These are phyloP conservation scores for Mythimna loreyi DNA, from an alignment of 2,888 invertebrate genomes.

Conservation along the genomic window DNA sequence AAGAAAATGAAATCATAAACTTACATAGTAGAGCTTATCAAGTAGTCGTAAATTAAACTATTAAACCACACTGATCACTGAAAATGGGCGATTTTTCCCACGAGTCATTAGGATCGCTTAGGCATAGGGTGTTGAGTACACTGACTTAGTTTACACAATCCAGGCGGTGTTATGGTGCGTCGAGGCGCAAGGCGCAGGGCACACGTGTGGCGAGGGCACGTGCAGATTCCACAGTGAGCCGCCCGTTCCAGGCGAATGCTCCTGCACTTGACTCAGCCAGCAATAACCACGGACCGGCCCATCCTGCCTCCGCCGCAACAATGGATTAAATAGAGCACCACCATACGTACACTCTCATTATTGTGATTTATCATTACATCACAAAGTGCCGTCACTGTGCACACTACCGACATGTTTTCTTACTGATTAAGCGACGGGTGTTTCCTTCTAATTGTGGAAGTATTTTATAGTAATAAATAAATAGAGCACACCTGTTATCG, in stretches of 20 bases:
- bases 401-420: conserved; percentile 44
- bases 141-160: conserved; percentile 63
- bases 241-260: conserved; percentile 86
- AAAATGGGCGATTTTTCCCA: conserved; percentile 51
- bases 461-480: conserved; percentile 13
- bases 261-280: conserved; percentile 87
- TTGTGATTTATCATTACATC: conserved; percentile 53
- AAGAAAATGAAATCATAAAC: conserved; percentile 35
- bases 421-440: conserved; percentile 36
- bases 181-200: conserved; percentile 71
- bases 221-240: conserved; percentile 84
- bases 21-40: conserved; percentile 40
- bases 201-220: conserved; percentile 83
- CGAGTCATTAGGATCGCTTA: conserved; percentile 26
- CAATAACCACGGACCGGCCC: conserved; percentile 77
- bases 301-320: conserved; percentile 78
- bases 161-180: conserved; percentile 74
- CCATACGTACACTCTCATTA: conserved; percentile 57
- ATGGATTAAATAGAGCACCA: conserved; percentile 82
- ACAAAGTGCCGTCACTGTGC: conserved; percentile 33
- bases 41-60: conserved; percentile 22
- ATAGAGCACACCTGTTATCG: conserved; percentile 1
- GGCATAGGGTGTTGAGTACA: conserved; percentile 63
- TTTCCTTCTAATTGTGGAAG: conserved; percentile 26
- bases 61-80: conserved; percentile 52